Conservation (phyloP, 1,140 invertebrate species). For the Lucilia sericata region DNA sequence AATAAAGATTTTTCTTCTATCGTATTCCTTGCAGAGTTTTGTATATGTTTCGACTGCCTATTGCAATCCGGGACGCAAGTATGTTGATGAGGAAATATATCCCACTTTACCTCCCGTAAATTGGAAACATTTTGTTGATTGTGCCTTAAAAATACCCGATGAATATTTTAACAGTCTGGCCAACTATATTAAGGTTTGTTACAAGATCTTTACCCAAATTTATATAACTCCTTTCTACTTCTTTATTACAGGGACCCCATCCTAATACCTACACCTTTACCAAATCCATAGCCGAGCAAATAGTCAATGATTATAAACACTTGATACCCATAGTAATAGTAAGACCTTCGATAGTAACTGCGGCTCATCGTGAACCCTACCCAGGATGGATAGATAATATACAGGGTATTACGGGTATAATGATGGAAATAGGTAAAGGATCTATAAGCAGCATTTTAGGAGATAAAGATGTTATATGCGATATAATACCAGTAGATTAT, state of each 20-base stretch:
- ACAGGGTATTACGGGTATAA: slow-evolving; percentile 83
- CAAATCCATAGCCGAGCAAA: slow-evolving; percentile 85
- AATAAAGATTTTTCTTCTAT: no score
- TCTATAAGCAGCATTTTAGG: slow-evolving; percentile 87
- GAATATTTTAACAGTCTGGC: slow-evolving; percentile 73
- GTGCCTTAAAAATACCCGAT: slow-evolving; percentile 72
- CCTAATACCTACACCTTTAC: slow-evolving; percentile 92
- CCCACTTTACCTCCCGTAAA: slow-evolving; percentile 72
- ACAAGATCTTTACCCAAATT: not conserved
- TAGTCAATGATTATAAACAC: slow-evolving; percentile 74
- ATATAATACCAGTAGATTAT: slow-evolving; percentile 91
- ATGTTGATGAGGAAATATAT: slow-evolving; percentile 81
- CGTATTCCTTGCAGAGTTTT: no score
- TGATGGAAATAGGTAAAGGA: slow-evolving; percentile 88
- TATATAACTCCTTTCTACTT: not conserved
- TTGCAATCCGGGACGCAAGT: slow-evolving; percentile 80
- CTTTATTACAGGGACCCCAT: slow-evolving; percentile 73
- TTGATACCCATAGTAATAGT: slow-evolving; percentile 88
- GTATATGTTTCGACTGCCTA: slow-evolving; percentile 91
- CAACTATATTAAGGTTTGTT: slow-evolving; percentile 70
- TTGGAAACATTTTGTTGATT: slow-evolving; percentile 73
- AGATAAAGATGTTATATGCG: slow-evolving; percentile 78
- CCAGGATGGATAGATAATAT: slow-evolving; percentile 95
- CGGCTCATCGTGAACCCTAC: slow-evolving; percentile 80
- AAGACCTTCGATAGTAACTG: slow-evolving; percentile 90